Evolutionary conservation across 2,888 invertebrate genomes (phyloP), one percentile per base, ranked within the genome.

Genomic region (Bembecia ichneumoniformis): DNA sequence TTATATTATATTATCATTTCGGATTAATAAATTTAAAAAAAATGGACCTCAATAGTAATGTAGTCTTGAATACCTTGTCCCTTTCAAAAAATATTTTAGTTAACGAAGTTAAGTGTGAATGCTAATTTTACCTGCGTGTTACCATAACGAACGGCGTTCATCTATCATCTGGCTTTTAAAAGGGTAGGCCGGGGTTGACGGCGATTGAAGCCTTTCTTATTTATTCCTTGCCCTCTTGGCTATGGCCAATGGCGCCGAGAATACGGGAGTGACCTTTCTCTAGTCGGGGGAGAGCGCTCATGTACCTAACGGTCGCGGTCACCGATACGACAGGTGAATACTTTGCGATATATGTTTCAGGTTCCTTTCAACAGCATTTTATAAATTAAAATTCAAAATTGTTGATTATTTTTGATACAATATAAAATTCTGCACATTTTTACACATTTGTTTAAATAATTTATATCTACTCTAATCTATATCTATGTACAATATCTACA

Each of bases 131-230:
- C 63, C 64, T 44, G 44, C 62, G 58, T 28, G 28, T 62, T 62
- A 58, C 64, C 67, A 64, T 68, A 69, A 68, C 69, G 66, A 66
- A 66, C 65, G 56, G 58, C 63, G 64, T 71, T 69, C 81, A 84
- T 84, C 82, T 81, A 83, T 86, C 82, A 84, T 81, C 70, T 66
- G 71, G 66, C 66, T 73, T 74, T 73, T 74, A 77, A 77, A 84
- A 81, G 84, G 84, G 82, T 80, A 72, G 72, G 71, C 64, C 64
- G 64, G 80, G 76, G 75, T 71, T 74, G 78, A 75, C 74, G 73
- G 68, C 71, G 75, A 75, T 77, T 71, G 77, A 78, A 75, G 78
- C 72, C 71, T 81, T 82, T 77, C 76, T 76, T 82, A 79, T 77
- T 77, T 79, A 75, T 76, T 77, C 70, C 77, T 64, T 71, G 74